Conservation (phyloP, 2,888 invertebrate genomes). For the Muscina levida region DNA sequence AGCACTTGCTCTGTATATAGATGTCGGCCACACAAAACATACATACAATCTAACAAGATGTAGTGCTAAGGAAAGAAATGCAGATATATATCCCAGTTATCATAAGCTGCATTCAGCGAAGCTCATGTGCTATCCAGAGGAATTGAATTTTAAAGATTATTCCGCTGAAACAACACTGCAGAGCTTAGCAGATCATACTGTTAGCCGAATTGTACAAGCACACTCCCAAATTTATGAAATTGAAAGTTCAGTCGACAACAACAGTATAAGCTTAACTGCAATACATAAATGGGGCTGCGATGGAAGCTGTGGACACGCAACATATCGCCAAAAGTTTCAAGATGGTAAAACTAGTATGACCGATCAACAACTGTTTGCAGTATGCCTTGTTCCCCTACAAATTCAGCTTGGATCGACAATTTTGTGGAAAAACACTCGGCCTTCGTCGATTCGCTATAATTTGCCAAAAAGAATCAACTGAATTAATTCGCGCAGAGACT, state of each 20-base stretch:
- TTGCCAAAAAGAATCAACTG: constrained; percentile 42
- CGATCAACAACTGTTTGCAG: neutral
- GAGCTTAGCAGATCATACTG: too few relatives aligned
- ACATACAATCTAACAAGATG: too few relatives aligned
- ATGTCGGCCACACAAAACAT: too few relatives aligned
- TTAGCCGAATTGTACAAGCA: too few relatives aligned
- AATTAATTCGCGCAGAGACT: constrained; percentile 44
- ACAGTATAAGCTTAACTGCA: neutral
- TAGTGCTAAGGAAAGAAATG: too few relatives aligned
- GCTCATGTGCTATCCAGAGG: too few relatives aligned
- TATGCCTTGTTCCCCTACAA: neutral
- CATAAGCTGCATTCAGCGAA: too few relatives aligned
- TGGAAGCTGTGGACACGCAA: constrained; percentile 7
- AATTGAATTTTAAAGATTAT: neutral
- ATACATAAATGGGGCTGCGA: constrained; percentile 34
- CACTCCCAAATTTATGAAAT: neutral
- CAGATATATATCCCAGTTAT: too few relatives aligned
- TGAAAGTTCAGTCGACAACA: too few relatives aligned
- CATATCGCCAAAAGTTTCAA: neutral
- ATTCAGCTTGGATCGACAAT: neutral
- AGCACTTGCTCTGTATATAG: neutral
- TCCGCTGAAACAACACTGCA: neutral
- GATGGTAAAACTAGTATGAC: neutral
- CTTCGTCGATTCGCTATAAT: constrained; percentile 42
- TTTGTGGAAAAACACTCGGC: constrained; percentile 17